These are phyloP conservation scores for Oryzias woworae DNA, from an alignment of 2,113 vertebrate genomes.

Conservation along the genomic window DNA sequence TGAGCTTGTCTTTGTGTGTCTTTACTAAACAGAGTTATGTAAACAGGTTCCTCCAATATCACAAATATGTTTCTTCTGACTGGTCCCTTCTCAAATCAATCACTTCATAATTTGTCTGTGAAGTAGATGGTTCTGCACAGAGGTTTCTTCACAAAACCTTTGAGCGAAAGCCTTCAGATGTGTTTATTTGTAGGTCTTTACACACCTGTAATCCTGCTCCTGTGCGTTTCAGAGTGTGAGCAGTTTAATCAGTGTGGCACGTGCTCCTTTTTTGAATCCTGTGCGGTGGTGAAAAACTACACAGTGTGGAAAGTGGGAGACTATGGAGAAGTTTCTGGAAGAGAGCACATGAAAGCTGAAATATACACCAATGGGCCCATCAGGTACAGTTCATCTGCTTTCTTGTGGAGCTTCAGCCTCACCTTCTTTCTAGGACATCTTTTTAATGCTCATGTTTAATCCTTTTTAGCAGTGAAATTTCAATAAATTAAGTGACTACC, in stretches of 20 bases:
- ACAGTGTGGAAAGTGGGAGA: slow-evolving; percentile 68
- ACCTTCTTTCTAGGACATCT: no score
- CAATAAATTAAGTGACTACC: no score
- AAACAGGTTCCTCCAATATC: no score
- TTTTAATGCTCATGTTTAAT: no score
- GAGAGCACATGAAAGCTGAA: slow-evolving; percentile 66
- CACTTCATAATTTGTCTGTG: no score
- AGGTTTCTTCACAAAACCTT: not conserved
- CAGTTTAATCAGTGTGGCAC: slow-evolving; percentile 91
- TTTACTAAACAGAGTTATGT: no score
- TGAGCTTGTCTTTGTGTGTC: no score
- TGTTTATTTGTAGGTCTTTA: not conserved
- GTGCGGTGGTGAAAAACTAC: slow-evolving; percentile 73
- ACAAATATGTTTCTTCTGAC: no score
- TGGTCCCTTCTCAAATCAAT: no score
- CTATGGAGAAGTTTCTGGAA: slow-evolving; percentile 64
- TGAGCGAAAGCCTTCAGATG: not conserved
- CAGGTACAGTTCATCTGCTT: slow-evolving; percentile 45
- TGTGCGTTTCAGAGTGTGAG: slow-evolving; percentile 80
- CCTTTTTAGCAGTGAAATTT: no score
- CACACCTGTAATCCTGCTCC: not conserved
- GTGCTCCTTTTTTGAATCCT: slow-evolving; percentile 85
- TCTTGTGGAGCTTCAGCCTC: not conserved
- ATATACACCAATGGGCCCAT: slow-evolving; percentile 64
- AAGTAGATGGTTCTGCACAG: no score